Percentiles rank a stretch among this genome's conserved stretches.
Conservation (phyloP, 2,113 vertebrate genomes). For the Neolamprologus sp. region DNA sequence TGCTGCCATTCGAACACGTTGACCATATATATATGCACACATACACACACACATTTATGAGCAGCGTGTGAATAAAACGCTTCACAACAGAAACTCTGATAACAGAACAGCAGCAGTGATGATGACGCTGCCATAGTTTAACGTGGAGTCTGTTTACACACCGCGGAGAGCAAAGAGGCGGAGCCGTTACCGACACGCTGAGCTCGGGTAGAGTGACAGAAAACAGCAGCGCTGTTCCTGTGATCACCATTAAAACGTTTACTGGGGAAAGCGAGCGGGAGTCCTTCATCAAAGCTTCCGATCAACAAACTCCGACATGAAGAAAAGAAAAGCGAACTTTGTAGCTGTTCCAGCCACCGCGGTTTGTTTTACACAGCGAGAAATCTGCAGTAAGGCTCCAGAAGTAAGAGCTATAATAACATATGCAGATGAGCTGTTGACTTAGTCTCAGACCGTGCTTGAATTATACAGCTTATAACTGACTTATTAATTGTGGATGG, state of each 20-base stretch:
- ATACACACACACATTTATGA: background rate
- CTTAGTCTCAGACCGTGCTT: background rate
- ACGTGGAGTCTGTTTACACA: background rate
- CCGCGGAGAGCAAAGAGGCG: background rate
- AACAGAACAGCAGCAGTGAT: background rate
- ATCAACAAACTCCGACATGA: background rate
- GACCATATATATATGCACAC: background rate
- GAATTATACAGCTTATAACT: background rate
- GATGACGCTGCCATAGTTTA: accelerated
- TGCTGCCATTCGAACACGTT: background rate
- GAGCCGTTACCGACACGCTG: background rate
- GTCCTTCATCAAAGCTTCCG: background rate
- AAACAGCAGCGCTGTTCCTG: background rate
- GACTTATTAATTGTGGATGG: background rate
- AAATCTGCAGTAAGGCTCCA: background rate
- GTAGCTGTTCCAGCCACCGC: background rate
- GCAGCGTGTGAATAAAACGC: background rate
- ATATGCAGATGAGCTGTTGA: background rate
- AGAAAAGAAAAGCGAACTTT: background rate
- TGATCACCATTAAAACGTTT: accelerated
- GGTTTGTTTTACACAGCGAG: background rate
- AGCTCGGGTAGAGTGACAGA: background rate
- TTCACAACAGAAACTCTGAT: background rate
- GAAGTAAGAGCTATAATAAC: background rate
- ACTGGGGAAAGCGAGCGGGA: background rate